These are phyloP conservation scores for Cyanoderma ruficeps DNA, from an alignment of 2,113 vertebrate species.

Conservation along the genomic window DNA sequence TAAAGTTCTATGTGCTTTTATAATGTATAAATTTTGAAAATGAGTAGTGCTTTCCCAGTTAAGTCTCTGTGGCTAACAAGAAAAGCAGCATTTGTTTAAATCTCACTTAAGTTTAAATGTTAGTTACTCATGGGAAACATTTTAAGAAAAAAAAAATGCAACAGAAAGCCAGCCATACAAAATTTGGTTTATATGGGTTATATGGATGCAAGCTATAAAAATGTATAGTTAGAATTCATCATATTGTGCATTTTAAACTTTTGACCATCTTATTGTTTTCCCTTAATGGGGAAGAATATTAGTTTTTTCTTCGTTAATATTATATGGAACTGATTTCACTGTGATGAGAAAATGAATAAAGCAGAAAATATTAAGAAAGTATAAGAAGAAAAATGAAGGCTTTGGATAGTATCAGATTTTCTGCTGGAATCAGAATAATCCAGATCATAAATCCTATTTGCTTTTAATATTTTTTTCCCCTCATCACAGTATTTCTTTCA, in stretches of 20 bases:
- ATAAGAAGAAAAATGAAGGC: slow-evolving; percentile 33
- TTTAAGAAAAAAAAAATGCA: neutral
- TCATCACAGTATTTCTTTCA: neutral
- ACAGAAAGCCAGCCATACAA: neutral
- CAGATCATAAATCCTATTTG: slow-evolving; percentile 22
- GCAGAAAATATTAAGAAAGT: slow-evolving; percentile 42
- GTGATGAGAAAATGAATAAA: slow-evolving; percentile 16
- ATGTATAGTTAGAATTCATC: neutral
- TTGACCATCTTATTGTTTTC: neutral
- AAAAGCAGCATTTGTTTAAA: slow-evolving; percentile 3
- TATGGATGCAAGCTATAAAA: neutral
- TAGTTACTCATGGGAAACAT: neutral
- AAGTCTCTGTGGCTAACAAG: neutral
- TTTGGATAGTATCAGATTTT: slow-evolving; percentile 52
- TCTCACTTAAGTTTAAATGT: neutral
- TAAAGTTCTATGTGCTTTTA: neutral
- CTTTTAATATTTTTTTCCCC: slow-evolving; percentile 1
- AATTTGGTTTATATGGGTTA: neutral
- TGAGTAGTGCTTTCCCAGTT: neutral
- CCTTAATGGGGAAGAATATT: neutral
- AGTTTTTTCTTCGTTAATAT: neutral
- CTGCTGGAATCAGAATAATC: slow-evolving; percentile 55
- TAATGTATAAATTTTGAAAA: neutral
- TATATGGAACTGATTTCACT: neutral
- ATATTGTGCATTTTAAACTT: neutral